phyloP scores from a whole-genome alignment of 2,113 vertebrate genomes.

The Serilophus lunatus region DNA sequence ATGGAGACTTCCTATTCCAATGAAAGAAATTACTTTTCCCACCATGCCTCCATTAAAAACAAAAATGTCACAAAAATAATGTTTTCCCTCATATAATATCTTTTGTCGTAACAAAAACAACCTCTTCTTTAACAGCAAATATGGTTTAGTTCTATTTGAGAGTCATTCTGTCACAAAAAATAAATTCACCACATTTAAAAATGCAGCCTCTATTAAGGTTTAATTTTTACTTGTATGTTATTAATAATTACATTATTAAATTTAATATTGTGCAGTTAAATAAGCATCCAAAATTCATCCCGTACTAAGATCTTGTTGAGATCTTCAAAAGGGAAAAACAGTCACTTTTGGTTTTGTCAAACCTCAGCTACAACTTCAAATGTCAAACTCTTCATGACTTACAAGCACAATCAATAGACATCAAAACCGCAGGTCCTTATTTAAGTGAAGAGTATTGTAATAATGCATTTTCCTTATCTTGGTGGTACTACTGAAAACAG shows the following conservation, averaged over 20 bases:
- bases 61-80: neutral
- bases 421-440: neutral
- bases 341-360: constrained; percentile 8
- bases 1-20: neutral
- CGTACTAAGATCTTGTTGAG: neutral
- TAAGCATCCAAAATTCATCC: neutral
- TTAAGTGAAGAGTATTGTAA: neutral
- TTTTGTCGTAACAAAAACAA: neutral
- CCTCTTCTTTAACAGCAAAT: neutral
- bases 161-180: neutral
- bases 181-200: neutral
- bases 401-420: neutral
- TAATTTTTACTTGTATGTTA: neutral
- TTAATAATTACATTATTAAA: neutral
- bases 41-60: rapidly evolving
- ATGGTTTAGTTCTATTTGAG: neutral
- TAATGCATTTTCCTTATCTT: neutral
- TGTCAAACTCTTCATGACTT: neutral
- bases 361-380: neutral
- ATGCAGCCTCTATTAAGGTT: neutral
- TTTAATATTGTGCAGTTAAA: neutral
- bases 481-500: neutral
- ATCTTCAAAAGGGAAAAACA: neutral
- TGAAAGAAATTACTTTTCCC: neutral
- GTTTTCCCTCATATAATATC: neutral